phyloP scores from a whole-genome alignment of 2,797 vertebrate genomes.

The Enteromius radiatus region DNA sequence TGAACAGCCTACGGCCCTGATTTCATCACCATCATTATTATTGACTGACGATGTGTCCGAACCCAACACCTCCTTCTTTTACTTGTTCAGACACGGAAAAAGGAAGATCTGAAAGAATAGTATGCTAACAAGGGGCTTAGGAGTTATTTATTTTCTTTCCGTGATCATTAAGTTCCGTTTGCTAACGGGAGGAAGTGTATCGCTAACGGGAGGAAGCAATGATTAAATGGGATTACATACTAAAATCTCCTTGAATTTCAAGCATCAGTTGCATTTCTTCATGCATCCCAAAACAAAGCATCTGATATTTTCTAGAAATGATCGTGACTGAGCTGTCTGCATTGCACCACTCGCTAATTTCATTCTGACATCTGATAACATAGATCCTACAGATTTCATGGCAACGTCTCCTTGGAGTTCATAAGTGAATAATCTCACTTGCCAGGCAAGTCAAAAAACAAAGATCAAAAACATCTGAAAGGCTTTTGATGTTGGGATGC shows the following conservation, averaged over 20 bases:
- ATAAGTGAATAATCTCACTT: slow-evolving; percentile 54
- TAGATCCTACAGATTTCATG: slow-evolving; percentile 59
- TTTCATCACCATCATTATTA: slow-evolving; percentile 37
- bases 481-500: slow-evolving; percentile 59
- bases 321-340: slow-evolving; percentile 30
- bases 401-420: slow-evolving; percentile 57
- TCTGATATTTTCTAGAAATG: slow-evolving; percentile 28
- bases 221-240: slow-evolving; percentile 52
- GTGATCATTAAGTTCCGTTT: slow-evolving; percentile 49
- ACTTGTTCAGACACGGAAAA: slow-evolving; percentile 19
- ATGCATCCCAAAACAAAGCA: slow-evolving; percentile 15
- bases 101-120: slow-evolving; percentile 14
- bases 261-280: slow-evolving; percentile 34
- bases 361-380: slow-evolving; percentile 57
- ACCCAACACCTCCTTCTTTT: not conserved
- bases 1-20: slow-evolving; percentile 16
- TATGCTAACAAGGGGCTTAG: slow-evolving; percentile 28
- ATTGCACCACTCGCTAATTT: slow-evolving; percentile 44
- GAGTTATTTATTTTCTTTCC: slow-evolving; percentile 39
- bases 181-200: slow-evolving; percentile 40
- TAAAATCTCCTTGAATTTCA: slow-evolving; percentile 37
- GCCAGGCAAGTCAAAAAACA: slow-evolving; percentile 45
- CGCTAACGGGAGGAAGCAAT: slow-evolving; percentile 39
- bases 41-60: slow-evolving; percentile 31
- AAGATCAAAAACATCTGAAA: slow-evolving; percentile 57